Conservation (phyloP, 1,140 invertebrate species). For the Hydropsyche tenuis region DNA sequence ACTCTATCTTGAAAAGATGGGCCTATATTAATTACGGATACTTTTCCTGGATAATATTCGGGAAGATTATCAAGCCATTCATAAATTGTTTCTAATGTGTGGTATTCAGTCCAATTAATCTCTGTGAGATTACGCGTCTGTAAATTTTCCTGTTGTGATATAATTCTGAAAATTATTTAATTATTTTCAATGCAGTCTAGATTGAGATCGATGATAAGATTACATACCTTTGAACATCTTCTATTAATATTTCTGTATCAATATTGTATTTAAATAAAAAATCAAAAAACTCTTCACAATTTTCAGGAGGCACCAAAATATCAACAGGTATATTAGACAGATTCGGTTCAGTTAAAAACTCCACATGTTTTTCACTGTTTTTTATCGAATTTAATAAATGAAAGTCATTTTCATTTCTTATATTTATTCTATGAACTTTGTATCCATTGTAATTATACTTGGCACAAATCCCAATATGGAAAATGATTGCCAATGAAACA, state of each 20-base stretch:
- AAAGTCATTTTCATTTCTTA: conserved; percentile 35
- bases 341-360: conserved; percentile 47
- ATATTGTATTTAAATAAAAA: conserved; percentile 25
- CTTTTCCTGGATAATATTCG: conserved; percentile 57
- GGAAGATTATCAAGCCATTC: no score
- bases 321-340: conserved; percentile 53
- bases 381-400: conserved; percentile 21
- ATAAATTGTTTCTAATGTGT: no score
- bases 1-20: conserved; percentile 64
- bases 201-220: no score
- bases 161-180: no score
- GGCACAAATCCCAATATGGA: no score
- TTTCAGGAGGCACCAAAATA: conserved; percentile 44
- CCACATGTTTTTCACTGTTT: conserved; percentile 28
- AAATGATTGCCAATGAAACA: no score
- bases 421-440: conserved; percentile 43
- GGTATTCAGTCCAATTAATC: no score
- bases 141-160: no score
- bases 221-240: conserved; percentile 41
- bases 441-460: conserved; percentile 37
- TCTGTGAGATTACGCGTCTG: no score
- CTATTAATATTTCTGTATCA: conserved; percentile 25
- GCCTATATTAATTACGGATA: conserved; percentile 61
- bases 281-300: conserved; percentile 21
- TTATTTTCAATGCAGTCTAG: no score